Conservation (phyloP, 2,113 vertebrate genomes). For the Marmota monax region DNA sequence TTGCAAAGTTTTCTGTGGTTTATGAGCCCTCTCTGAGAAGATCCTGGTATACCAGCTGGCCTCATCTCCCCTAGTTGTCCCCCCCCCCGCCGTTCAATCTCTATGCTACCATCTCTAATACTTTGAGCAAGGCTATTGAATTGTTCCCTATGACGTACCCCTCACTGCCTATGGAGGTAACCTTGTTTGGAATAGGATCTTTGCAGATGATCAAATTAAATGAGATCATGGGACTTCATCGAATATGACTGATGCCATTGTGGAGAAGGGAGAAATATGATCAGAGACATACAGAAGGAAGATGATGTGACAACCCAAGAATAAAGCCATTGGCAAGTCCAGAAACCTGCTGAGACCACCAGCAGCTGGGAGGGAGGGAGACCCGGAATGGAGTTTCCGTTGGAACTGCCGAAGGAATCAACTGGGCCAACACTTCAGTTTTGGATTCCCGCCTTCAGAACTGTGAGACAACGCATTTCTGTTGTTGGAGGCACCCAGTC, state of each 20-base stretch:
- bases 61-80: fast-evolving
- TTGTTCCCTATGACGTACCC: background rate
- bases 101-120: background rate
- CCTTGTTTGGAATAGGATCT: background rate
- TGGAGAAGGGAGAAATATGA: background rate
- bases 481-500: background rate
- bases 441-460: background rate
- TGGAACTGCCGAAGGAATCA: background rate
- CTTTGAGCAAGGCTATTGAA: background rate
- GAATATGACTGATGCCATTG: background rate
- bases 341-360: background rate
- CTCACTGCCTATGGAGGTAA: background rate
- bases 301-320: background rate
- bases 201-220: background rate
- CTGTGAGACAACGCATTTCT: background rate
- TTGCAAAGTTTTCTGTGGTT: background rate
- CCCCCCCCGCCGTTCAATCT: background rate
- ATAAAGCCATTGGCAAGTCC: background rate
- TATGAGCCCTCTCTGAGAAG: background rate
- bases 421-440: background rate
- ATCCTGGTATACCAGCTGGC: background rate
- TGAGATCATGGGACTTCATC: background rate
- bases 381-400: background rate
- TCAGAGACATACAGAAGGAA: background rate
- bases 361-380: background rate